Percentiles rank a stretch among this genome's conserved stretches.
Evolutionary conservation across 2,888 invertebrate species (phyloP).

Genomic region (Opisthograptis luteolata): DNA sequence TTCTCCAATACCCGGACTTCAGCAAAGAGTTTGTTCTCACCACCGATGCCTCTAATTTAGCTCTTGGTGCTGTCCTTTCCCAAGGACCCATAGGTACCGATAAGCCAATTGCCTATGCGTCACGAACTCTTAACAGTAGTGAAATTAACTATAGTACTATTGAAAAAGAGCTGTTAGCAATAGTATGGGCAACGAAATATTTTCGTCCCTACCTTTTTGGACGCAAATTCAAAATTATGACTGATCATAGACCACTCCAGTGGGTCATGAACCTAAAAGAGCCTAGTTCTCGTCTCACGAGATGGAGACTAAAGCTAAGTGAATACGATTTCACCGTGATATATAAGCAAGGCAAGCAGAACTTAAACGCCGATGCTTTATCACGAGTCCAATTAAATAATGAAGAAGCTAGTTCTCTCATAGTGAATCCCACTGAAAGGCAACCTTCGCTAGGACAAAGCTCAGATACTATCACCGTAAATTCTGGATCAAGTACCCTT

Average conservation of each 20-base stretch:
- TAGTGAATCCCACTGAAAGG: background rate
- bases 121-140: constrained; percentile 43
- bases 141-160: constrained; percentile 38
- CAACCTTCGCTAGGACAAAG: no score
- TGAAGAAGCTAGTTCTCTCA: constrained; percentile 34
- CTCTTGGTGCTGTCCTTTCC: constrained; percentile 41
- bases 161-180: constrained; percentile 51
- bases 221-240: constrained; percentile 50
- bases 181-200: no score
- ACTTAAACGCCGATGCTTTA: constrained; percentile 34
- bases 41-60: constrained; percentile 47
- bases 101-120: constrained; percentile 26
- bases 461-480: no score
- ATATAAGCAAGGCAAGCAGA: constrained; percentile 43
- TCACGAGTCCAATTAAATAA: constrained; percentile 33
- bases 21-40: constrained; percentile 37
- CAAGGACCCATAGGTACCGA: constrained; percentile 37
- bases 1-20: constrained; percentile 54
- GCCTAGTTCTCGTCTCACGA: constrained; percentile 34
- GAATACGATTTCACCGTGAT: constrained; percentile 35
- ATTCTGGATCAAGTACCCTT: no score
- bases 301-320: constrained; percentile 36
- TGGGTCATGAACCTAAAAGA: no score
- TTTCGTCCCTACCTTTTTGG: constrained; percentile 51
- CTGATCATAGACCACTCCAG: constrained; percentile 51